Base-by-base conservation (phyloP, 2,113 vertebrate genomes). In the Tichodroma muraria region DNA sequence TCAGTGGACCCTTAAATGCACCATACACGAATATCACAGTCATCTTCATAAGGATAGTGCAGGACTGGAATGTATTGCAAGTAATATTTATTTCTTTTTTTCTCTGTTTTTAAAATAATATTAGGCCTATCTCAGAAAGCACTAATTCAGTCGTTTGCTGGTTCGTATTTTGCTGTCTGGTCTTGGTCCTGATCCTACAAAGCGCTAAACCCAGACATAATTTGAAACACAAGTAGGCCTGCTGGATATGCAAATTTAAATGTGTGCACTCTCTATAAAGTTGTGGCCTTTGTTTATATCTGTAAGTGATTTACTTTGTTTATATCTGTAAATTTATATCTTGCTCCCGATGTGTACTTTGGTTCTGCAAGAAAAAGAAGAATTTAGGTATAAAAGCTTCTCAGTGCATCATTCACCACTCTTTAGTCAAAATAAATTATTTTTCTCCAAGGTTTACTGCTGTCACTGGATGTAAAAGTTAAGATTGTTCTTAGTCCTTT, bases 321-420 rank as follows among this genome's bases (percentile, higher is more conserved):
- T 80, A 3, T 78, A 16, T 44, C 35, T 20, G 7, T 54, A 50
- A 5, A 56, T 73, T 69, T n/a, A n/a, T n/a, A n/a, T n/a, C n/a
- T n/a, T 80, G 24, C 47, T 82, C 4, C 50, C 82, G 24, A 8
- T 40, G 1, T 6, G 5, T 69, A 1, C n/a, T 80, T 83, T 13
- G 10, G 13, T 24, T 88, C n/a, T 66, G 35, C 21, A 60, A 57
- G 49, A 56, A 61, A 71, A 40, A 33, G 27, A 63, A 24, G 4
- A 61, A 30, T 85, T 68, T 38, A 21, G 25, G 52, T 56, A 4
- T 30, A 60, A 60, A 30, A 70, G 24, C 17, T 66, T 69, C 60
- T 45, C 16, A 13, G 1, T 30, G 31, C 14, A 2, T 78, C 3
- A 6, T 70, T 71, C 21, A 8, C 17, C 0, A 1, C 11, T 77